phyloP scores from a whole-genome alignment of 2,888 invertebrate genomes.

The Abscondita cerata region DNA sequence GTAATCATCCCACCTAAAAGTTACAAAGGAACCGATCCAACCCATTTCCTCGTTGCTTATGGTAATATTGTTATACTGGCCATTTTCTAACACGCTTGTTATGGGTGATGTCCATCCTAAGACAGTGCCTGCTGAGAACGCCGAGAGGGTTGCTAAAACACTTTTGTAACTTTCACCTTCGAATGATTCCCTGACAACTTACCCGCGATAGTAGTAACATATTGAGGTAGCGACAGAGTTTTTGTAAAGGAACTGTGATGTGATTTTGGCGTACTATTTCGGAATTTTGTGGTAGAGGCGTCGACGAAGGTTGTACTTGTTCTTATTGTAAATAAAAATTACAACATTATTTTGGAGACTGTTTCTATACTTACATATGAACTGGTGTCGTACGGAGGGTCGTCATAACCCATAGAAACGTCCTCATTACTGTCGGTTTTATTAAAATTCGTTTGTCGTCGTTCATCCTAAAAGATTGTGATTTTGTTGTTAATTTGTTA shows the following conservation, averaged over 20 bases:
- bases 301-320: too few relatives aligned
- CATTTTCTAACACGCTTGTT: slow-evolving; percentile 59
- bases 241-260: slow-evolving; percentile 38
- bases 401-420: neutral
- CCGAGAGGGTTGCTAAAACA: slow-evolving; percentile 74
- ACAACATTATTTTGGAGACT: too few relatives aligned
- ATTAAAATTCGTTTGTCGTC: neutral
- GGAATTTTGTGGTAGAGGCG: too few relatives aligned
- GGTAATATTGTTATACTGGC: slow-evolving; percentile 61
- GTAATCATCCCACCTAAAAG: slow-evolving; percentile 76
- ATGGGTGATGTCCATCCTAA: slow-evolving; percentile 84
- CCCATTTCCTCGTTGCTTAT: slow-evolving; percentile 66
- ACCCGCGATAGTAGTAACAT: slow-evolving; percentile 71
- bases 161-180: too few relatives aligned
- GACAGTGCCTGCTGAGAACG: slow-evolving; percentile 76
- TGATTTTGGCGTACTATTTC: too few relatives aligned
- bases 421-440: neutral
- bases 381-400: too few relatives aligned
- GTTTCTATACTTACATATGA: too few relatives aligned
- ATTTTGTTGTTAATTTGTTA: too few relatives aligned
- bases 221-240: slow-evolving; percentile 64
- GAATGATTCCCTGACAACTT: slow-evolving; percentile 20
- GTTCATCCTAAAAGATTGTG: neutral
- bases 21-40: slow-evolving; percentile 76
- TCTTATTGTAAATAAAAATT: too few relatives aligned